phyloP scores from a whole-genome alignment of 1,140 invertebrate species.

The Drosophila lini region DNA sequence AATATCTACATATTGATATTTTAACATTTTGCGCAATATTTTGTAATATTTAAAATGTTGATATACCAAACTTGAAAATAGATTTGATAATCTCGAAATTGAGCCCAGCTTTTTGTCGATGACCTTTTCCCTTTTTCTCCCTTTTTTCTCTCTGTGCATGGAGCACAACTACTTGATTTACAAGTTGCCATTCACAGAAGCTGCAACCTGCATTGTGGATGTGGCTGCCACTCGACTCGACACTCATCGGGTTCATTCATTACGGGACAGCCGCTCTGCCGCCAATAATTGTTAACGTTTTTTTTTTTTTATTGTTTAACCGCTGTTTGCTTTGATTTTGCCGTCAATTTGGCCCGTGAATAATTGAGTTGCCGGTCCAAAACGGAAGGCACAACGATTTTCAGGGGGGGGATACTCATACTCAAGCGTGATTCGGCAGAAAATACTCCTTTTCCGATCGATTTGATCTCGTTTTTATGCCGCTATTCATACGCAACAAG shows the following conservation, averaged over 20 bases:
- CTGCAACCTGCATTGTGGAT: constrained; percentile 26
- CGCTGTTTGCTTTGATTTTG: constrained; percentile 38
- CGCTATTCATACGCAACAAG: neutral
- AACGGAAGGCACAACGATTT: constrained; percentile 25
- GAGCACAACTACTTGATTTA: constrained; percentile 41
- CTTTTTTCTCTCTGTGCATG: constrained; percentile 1
- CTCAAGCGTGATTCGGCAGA: constrained; percentile 28
- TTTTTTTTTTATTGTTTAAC: constrained; percentile 42
- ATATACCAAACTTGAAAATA: no score
- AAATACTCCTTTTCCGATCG: constrained; percentile 4
- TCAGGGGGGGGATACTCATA: constrained; percentile 11
- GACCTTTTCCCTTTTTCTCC: neutral
- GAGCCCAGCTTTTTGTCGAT: no score
- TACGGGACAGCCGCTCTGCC: constrained; percentile 28
- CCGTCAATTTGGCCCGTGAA: constrained; percentile 36
- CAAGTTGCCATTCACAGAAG: constrained; percentile 43
- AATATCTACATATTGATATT: no score
- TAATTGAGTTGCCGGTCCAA: constrained; percentile 33
- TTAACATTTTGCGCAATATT: no score
- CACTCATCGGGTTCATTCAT: constrained; percentile 36
- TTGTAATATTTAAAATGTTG: no score
- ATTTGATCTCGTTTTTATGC: constrained; percentile 29
- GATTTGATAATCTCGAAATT: no score
- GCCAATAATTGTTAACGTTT: constrained; percentile 38
- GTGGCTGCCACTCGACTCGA: neutral